Evolutionary conservation across 2,797 vertebrate genomes (phyloP).

Genomic region (Poecilia gillii): DNA sequence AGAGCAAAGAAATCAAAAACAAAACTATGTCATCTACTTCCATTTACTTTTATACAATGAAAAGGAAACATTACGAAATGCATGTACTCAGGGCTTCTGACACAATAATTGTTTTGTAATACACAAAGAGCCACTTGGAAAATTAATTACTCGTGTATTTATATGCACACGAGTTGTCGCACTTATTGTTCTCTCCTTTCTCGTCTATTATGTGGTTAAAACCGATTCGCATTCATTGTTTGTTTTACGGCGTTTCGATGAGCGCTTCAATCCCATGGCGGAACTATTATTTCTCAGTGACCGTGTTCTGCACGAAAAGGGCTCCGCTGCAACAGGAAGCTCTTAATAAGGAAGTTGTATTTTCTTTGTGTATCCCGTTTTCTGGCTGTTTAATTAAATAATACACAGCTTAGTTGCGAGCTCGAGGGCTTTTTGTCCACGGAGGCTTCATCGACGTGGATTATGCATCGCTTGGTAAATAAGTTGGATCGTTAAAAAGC

Average conservation of each 20-base stretch:
- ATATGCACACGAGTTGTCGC: background rate
- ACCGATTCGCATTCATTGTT: conserved; percentile 31
- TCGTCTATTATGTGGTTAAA: background rate
- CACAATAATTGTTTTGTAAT: conserved; percentile 35
- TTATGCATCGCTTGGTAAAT: conserved; percentile 67
- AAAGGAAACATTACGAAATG: conserved; percentile 25
- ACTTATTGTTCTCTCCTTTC: background rate
- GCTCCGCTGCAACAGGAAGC: conserved; percentile 83
- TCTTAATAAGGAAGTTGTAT: conserved; percentile 84
- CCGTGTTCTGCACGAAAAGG: conserved; percentile 75
- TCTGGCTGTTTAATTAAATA: conserved; percentile 81
- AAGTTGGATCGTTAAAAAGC: conserved; percentile 34
- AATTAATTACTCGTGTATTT: background rate
- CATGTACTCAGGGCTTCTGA: background rate
- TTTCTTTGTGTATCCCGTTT: conserved; percentile 88
- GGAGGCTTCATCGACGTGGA: conserved; percentile 41
- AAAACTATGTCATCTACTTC: background rate
- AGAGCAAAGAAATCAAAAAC: background rate
- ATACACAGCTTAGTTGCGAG: conserved; percentile 68
- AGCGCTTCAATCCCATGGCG: conserved; percentile 63
- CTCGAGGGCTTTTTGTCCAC: conserved; percentile 41
- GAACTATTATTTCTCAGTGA: conserved; percentile 69
- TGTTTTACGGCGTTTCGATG: conserved; percentile 42
- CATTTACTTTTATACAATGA: background rate
- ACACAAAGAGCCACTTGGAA: conserved; percentile 6